Percentiles rank a stretch among this genome's conserved stretches.
Conservation (phyloP, 2,113 vertebrate genomes). For the Myrmecophaga tridactyla region DNA sequence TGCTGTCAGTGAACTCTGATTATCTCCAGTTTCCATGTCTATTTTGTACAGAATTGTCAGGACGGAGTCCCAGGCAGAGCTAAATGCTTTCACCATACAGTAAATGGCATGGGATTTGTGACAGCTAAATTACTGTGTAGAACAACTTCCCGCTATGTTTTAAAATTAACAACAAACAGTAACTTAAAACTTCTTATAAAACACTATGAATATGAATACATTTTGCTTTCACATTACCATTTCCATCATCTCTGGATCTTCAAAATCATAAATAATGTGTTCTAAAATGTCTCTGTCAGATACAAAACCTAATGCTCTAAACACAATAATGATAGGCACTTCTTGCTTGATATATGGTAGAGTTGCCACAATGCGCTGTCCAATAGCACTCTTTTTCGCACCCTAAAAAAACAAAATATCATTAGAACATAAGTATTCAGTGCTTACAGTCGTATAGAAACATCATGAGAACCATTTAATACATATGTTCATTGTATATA, state of each 20-base stretch:
- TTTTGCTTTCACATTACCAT: slow-evolving; percentile 87
- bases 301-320: slow-evolving; percentile 96
- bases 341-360: slow-evolving; percentile 98
- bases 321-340: slow-evolving; percentile 99
- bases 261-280: slow-evolving; percentile 99
- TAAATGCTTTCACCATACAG: not conserved
- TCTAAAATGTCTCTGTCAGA: slow-evolving; percentile 98
- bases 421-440: not conserved
- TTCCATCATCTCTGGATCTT: slow-evolving; percentile 99
- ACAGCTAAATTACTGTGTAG: not conserved
- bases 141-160: not conserved
- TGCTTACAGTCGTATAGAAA: not conserved
- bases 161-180: not conserved
- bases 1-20: not conserved
- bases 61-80: not conserved
- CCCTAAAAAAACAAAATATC: slow-evolving; percentile 84
- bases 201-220: not conserved
- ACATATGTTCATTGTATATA: not conserved
- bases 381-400: slow-evolving; percentile 98
- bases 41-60: not conserved
- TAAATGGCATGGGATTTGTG: not conserved
- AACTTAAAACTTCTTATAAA: not conserved
- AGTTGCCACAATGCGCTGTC: slow-evolving; percentile 97
- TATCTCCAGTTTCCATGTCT: not conserved
- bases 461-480: not conserved